phyloP scores from a whole-genome alignment of 2,888 invertebrate genomes.

The Clitarchus hookeri region DNA sequence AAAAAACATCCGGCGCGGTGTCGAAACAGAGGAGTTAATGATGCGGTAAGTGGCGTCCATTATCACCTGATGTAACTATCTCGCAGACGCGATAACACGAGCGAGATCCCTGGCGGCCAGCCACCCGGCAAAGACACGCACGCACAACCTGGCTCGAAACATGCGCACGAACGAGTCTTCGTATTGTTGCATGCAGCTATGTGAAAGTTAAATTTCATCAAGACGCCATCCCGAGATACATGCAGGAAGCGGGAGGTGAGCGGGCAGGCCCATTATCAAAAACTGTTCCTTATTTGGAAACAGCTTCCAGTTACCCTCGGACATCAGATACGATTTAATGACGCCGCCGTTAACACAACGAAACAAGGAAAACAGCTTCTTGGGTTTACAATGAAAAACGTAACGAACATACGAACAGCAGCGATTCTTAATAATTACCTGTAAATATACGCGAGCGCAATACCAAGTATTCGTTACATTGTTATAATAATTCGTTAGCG shows the following conservation, averaged over 20 bases:
- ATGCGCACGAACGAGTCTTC: background rate
- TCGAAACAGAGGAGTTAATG: conserved; percentile 10
- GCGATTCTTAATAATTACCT: no score
- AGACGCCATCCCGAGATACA: background rate
- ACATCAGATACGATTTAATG: background rate
- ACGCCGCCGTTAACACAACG: no score
- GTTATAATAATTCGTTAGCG: no score
- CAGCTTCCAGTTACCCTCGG: background rate
- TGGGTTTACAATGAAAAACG: no score
- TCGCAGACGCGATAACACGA: background rate
- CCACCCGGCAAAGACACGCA: no score
- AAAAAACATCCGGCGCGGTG: background rate
- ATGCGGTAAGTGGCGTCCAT: background rate
- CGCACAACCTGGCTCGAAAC: no score
- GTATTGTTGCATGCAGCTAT: background rate
- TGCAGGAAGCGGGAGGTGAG: background rate
- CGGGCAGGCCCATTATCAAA: background rate
- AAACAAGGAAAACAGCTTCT: no score
- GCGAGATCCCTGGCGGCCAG: background rate
- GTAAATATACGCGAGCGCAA: no score
- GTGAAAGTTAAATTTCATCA: background rate
- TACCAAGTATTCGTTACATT: no score
- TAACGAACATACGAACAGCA: no score
- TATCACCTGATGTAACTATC: background rate
- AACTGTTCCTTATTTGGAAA: background rate